These are phyloP conservation scores for Telmatochromis sp. DNA, from an alignment of 2,113 vertebrate genomes.

Conservation along the genomic window DNA sequence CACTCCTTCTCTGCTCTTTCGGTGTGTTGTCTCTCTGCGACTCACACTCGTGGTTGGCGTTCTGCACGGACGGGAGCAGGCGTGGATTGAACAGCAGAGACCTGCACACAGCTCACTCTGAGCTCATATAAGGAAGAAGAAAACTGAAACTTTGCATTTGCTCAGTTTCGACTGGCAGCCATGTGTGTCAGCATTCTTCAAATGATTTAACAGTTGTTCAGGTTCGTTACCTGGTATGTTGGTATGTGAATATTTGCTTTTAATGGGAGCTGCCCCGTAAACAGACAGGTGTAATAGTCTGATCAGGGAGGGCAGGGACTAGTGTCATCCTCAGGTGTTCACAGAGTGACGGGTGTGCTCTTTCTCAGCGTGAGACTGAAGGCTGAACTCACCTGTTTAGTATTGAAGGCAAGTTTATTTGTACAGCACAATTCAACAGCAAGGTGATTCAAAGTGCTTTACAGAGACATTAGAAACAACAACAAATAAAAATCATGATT, in stretches of 20 bases:
- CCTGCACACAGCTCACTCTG: background rate
- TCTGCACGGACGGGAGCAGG: fast-evolving
- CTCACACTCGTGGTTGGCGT: fast-evolving
- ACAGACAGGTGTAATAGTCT: background rate
- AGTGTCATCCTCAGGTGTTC: background rate
- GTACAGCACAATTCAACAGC: fast-evolving
- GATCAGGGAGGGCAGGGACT: background rate
- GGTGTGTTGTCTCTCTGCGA: fast-evolving
- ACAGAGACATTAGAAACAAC: too few relatives aligned
- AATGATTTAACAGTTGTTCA: background rate
- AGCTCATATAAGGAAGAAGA: background rate
- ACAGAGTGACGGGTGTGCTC: background rate
- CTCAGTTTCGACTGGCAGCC: background rate
- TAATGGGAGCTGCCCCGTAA: background rate
- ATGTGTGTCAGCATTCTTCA: background rate
- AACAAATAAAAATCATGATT: too few relatives aligned
- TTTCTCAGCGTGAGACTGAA: background rate
- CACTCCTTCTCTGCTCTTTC: background rate
- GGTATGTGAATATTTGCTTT: background rate
- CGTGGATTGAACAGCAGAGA: background rate
- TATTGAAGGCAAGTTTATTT: background rate
- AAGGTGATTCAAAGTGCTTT: too few relatives aligned
- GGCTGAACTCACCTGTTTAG: background rate
- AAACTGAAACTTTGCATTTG: background rate
- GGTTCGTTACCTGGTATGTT: background rate